Conservation (phyloP, 2,888 invertebrate species). For the Eupithecia exiguata region DNA sequence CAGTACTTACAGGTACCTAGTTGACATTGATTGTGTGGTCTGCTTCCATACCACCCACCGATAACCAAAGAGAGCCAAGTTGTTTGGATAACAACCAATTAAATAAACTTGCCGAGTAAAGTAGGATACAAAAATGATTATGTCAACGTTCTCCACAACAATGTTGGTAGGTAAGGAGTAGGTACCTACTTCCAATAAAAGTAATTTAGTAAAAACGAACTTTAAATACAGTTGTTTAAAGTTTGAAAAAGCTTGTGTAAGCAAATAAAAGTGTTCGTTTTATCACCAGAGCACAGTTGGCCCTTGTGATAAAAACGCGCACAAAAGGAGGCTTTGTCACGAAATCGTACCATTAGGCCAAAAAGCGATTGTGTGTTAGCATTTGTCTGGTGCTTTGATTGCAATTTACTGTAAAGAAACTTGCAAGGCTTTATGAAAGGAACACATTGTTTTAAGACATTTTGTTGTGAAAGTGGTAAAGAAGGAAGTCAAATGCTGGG, state of each 20-base stretch:
- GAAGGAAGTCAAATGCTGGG: background rate
- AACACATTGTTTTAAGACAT: background rate
- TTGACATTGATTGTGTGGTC: slow-evolving; percentile 37
- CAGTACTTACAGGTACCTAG: slow-evolving; percentile 5
- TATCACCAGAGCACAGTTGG: slow-evolving; percentile 50
- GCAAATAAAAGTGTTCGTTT: slow-evolving; percentile 44
- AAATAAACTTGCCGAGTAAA: slow-evolving; percentile 25
- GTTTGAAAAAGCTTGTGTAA: slow-evolving; percentile 7
- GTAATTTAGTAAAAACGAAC: background rate
- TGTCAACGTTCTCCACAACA: slow-evolving; percentile 23
- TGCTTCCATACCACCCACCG: slow-evolving; percentile 18
- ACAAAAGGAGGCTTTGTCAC: slow-evolving; percentile 55
- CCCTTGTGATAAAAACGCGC: slow-evolving; percentile 49
- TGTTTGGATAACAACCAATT: slow-evolving; percentile 33
- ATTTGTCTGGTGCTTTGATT: slow-evolving; percentile 34
- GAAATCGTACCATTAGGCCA: slow-evolving; percentile 34
- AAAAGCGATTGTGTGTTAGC: slow-evolving; percentile 27
- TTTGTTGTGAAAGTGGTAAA: background rate
- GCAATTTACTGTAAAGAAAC: slow-evolving; percentile 8
- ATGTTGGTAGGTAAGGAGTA: slow-evolving; percentile 15
- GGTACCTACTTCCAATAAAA: background rate
- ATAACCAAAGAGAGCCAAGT: slow-evolving; percentile 13
- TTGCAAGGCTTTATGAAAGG: background rate
- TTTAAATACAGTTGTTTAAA: background rate
- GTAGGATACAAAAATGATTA: slow-evolving; percentile 22